phyloP scores from a whole-genome alignment of 2,797 vertebrate genomes.

The Huso huso region DNA sequence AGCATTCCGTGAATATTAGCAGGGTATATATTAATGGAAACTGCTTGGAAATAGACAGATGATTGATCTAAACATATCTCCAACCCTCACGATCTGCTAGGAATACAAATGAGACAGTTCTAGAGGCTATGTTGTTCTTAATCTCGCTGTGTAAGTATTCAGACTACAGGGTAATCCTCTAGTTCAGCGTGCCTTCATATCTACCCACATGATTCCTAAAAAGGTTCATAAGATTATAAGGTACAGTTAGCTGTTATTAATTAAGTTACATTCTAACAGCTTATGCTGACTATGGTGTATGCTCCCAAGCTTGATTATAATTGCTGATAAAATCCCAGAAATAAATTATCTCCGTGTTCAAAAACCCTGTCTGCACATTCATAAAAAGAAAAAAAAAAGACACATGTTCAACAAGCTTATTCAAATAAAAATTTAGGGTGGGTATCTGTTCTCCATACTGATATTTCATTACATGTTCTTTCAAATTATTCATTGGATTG shows the following conservation, averaged over 20 bases:
- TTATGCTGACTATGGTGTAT: too few relatives aligned
- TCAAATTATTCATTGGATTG: too few relatives aligned
- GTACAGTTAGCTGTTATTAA: background rate
- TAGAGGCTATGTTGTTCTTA: background rate
- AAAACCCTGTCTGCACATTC: background rate
- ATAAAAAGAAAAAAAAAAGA: too few relatives aligned
- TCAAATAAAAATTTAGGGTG: too few relatives aligned
- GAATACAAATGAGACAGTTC: too few relatives aligned
- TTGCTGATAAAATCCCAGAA: too few relatives aligned
- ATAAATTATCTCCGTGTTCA: background rate
- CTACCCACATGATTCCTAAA: background rate
- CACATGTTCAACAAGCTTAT: too few relatives aligned
- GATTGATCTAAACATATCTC: background rate
- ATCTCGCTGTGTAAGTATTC: conserved; percentile 1
- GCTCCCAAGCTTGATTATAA: too few relatives aligned
- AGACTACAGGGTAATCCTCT: conserved; percentile 5
- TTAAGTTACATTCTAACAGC: background rate
- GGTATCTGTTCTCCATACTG: too few relatives aligned
- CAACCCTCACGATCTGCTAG: background rate
- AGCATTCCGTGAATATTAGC: too few relatives aligned
- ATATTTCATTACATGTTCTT: too few relatives aligned
- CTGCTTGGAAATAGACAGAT: background rate
- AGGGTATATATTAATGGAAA: too few relatives aligned
- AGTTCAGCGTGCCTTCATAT: background rate
- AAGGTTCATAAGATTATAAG: conserved; percentile 4